Evolutionary conservation across 2,797 vertebrate species (phyloP).

Genomic region (Myotis findleyi): DNA sequence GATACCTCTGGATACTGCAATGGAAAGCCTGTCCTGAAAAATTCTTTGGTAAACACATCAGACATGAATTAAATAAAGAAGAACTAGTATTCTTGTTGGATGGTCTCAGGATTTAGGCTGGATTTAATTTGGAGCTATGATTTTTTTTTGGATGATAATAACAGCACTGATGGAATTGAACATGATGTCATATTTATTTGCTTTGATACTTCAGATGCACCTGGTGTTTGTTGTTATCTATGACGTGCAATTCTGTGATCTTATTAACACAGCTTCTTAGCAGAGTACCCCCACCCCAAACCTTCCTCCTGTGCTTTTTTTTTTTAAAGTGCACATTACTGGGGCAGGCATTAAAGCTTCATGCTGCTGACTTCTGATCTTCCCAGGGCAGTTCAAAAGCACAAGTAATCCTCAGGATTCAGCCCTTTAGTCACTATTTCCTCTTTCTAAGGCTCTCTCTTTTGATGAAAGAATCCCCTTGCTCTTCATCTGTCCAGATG

Average conservation of each 20-base stretch:
- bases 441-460: conserved; percentile 47
- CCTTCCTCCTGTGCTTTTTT: not conserved
- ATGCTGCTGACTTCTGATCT: conserved; percentile 47
- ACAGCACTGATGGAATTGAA: not conserved
- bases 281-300: not conserved
- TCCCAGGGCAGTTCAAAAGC: conserved; percentile 72
- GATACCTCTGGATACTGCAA: not conserved
- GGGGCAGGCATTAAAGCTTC: not conserved
- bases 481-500: conserved; percentile 65
- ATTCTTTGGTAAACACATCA: not conserved
- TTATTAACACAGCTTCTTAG: conserved; percentile 58
- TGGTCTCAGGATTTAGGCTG: conserved; percentile 39
- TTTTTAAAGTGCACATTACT: not conserved
- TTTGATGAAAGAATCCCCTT: conserved; percentile 65
- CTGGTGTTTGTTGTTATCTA: conserved; percentile 65
- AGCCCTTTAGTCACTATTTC: conserved; percentile 58
- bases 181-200: conserved; percentile 62
- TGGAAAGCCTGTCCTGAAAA: not conserved
- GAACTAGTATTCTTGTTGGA: not conserved
- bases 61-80: conserved; percentile 23
- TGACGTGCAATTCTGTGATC: conserved; percentile 39
- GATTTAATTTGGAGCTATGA: conserved; percentile 32
- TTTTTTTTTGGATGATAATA: not conserved
- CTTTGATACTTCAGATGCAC: conserved; percentile 53
- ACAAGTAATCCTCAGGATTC: conserved; percentile 72